These are phyloP conservation scores for Amia ocellicauda DNA, from an alignment of 2,113 vertebrate genomes.

Conservation along the genomic window DNA sequence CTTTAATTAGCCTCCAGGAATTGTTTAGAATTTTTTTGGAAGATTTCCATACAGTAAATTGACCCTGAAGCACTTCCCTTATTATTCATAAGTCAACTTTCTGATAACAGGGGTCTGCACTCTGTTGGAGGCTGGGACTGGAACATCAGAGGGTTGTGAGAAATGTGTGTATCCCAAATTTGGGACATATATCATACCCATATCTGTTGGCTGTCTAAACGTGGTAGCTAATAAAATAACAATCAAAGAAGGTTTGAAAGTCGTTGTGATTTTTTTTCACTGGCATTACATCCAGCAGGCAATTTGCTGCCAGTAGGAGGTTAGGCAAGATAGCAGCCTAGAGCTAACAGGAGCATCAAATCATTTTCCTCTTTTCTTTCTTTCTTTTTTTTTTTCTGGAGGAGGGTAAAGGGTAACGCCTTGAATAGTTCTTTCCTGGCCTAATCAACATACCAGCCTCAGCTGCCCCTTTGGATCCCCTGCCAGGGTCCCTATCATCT, in stretches of 20 bases:
- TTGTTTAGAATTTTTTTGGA: constrained; percentile 45
- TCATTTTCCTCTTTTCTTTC: constrained; percentile 42
- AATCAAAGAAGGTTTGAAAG: constrained; percentile 53
- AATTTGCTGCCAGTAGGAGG: constrained; percentile 67
- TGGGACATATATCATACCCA: constrained; percentile 18
- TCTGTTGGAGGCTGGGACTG: constrained; percentile 28
- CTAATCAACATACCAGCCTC: constrained; percentile 93
- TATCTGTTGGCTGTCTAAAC: constrained; percentile 43
- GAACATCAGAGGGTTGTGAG: constrained; percentile 28
- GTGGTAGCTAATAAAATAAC: constrained; percentile 49
- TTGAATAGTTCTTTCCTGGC: constrained; percentile 78
- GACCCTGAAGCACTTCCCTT: constrained; percentile 15
- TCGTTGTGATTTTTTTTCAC: constrained; percentile 44
- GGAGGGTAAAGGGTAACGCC: constrained; percentile 70
- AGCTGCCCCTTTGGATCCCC: constrained; percentile 95
- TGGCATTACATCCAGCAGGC: constrained; percentile 54
- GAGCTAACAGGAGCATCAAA: constrained; percentile 68
- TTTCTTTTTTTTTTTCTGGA: constrained; percentile 66
- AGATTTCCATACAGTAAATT: constrained; percentile 23
- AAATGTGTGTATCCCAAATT: constrained; percentile 25
- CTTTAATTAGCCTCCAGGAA: constrained; percentile 68
- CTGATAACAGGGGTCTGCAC: constrained; percentile 26
- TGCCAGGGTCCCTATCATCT: constrained; percentile 98
- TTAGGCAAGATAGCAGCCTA: constrained; percentile 57
- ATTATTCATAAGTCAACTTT: constrained; percentile 26